Evolutionary conservation across 2,888 invertebrate genomes (phyloP), one percentile per base, ranked within the genome.

Genomic region (Ochlodes sylvanus): DNA sequence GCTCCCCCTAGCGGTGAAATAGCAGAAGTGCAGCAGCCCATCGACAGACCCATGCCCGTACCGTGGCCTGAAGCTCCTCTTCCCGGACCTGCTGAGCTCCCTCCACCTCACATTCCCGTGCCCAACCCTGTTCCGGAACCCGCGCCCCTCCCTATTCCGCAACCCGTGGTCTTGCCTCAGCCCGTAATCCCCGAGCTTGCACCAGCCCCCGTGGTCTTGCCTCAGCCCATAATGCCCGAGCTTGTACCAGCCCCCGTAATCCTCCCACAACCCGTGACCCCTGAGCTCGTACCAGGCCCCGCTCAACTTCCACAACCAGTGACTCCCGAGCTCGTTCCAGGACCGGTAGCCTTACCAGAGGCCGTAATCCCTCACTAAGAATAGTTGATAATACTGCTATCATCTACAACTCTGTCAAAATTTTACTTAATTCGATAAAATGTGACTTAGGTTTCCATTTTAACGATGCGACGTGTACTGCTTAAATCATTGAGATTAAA

Each of bases 1-100:
- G 79, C 79, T 19, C 76, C 76, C 38, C 69, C 68, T 34, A 72
- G 17, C 54, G 44, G 60, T 44, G 68, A 73, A 27, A 70, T 77
- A 34, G 71, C 72, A n/a, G 32, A 32, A 5, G 0, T 34, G 2
- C 4, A 15, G 15, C 32, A 14, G 2, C 52, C 52, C 52, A 52
- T 32, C 9, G 55, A 60, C 0, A 66, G 58, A 50, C 52, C 38
- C 7, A 10, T n/a, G n/a, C 63, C 63, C 5, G 54, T 21, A 71
- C 54, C 71, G 70, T 50, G 62, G 67, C 65, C 71, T 71, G 27
- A 52, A 10, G 34, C n/a, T 4, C n/a, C 38, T 6, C 58, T 27
- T 21, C 68, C 69, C 12, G 68, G 65, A 58, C 70, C 60, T 9
- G 50, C 65, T 0, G 61, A 60, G 10, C 17, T 69, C 10, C 63